Evolutionary conservation across 1,140 invertebrate genomes (phyloP).

Genomic region (Euwallacea fornicatus): DNA sequence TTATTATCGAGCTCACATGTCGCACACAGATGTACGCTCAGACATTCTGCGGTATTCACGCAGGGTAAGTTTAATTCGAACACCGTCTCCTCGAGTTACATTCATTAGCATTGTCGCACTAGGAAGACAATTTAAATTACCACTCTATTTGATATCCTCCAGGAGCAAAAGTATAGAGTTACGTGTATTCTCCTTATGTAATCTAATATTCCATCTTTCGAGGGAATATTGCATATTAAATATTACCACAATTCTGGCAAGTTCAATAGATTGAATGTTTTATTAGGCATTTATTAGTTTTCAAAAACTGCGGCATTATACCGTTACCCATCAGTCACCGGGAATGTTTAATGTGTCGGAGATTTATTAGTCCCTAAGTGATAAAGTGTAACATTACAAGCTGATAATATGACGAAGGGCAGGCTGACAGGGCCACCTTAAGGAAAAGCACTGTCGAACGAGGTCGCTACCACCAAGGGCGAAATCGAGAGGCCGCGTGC

Average conservation of each 20-base stretch:
- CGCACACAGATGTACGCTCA: neutral
- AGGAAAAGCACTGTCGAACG: too few relatives aligned
- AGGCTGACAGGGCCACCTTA: too few relatives aligned
- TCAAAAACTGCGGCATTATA: too few relatives aligned
- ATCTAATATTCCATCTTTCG: neutral
- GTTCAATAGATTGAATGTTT: too few relatives aligned
- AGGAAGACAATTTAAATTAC: neutral
- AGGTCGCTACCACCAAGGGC: too few relatives aligned
- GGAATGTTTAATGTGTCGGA: too few relatives aligned
- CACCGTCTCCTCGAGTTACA: neutral
- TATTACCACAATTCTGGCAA: neutral
- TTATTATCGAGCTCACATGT: neutral
- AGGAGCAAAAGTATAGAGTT: neutral
- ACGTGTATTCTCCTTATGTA: neutral
- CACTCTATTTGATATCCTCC: neutral
- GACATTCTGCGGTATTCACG: neutral
- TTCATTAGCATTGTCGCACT: conserved; percentile 1
- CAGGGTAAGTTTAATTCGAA: neutral
- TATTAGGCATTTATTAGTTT: too few relatives aligned
- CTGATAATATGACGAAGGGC: too few relatives aligned
- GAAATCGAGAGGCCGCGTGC: too few relatives aligned
- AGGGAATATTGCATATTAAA: neutral
- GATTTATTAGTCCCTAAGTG: too few relatives aligned
- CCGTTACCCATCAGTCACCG: too few relatives aligned
- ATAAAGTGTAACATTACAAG: too few relatives aligned